Conservation (phyloP, 2,888 invertebrate species). For the Globia sparganii region DNA sequence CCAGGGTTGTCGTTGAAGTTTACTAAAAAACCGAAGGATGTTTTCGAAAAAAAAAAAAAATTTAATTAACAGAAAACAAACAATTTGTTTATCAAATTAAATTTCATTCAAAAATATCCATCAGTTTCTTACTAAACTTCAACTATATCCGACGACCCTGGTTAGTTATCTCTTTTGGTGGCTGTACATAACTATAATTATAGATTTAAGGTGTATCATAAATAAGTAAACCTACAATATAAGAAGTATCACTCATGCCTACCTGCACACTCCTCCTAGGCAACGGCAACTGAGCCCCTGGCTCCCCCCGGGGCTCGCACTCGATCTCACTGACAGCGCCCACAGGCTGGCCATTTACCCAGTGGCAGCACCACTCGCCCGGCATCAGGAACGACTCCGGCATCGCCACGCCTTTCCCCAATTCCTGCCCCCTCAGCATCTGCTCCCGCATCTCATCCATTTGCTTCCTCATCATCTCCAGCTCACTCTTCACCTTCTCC, state of each 20-base stretch:
- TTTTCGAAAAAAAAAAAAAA: too few species aligned
- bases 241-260: neutral
- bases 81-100: too few species aligned
- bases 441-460: constrained; percentile 83
- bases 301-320: constrained; percentile 79
- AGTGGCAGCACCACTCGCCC: constrained; percentile 92
- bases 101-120: too few species aligned
- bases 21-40: too few species aligned
- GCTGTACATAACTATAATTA: neutral
- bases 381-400: constrained; percentile 80
- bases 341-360: constrained; percentile 93
- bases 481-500: constrained; percentile 81
- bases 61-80: too few species aligned
- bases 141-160: too few species aligned
- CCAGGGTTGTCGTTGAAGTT: too few species aligned
- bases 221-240: neutral
- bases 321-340: constrained; percentile 89
- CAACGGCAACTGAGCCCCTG: constrained; percentile 81
- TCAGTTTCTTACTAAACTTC: too few species aligned
- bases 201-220: neutral
- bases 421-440: constrained; percentile 78
- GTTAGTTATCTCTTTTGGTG: too few species aligned
- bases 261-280: constrained; percentile 86
- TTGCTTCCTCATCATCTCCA: constrained; percentile 83
- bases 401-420: constrained; percentile 69